A percentile compares a stretch with the other conserved stretches of the same genome.
These are phyloP conservation scores for Mactromeris polynyma DNA, from an alignment of 2,888 invertebrate genomes.

Conservation along the genomic window DNA sequence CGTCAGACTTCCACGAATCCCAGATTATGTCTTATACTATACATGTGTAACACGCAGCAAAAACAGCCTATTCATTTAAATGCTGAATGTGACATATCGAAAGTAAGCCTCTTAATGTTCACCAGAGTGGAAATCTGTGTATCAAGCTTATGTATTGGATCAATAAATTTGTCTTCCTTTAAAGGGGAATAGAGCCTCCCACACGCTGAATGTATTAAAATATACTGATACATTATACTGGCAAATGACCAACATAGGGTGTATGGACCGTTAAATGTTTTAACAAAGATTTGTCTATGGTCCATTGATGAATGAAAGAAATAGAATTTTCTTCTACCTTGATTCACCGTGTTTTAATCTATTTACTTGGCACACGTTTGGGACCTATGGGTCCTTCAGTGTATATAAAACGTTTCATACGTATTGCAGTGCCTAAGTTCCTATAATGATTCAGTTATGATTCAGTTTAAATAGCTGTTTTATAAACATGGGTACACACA, in stretches of 20 bases:
- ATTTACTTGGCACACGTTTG: not conserved
- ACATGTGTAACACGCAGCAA: not conserved
- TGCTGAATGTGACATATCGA: not conserved
- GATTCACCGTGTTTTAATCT: not conserved
- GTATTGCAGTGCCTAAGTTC: not conserved
- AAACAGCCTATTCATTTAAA: not conserved
- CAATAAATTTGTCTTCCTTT: slow-evolving; percentile 1
- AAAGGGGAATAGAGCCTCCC: not conserved
- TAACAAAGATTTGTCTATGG: not conserved
- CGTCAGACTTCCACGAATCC: not conserved
- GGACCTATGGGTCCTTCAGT: not conserved
- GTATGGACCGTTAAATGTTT: slow-evolving; percentile 5
- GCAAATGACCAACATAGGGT: not conserved
- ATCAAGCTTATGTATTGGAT: not conserved
- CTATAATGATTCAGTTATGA: slow-evolving; percentile 1
- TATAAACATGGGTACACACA: not conserved
- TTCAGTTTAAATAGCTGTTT: slow-evolving; percentile 2
- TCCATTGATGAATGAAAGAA: slow-evolving; percentile 6
- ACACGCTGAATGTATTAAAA: not conserved
- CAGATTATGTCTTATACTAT: not conserved
- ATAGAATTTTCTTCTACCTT: not conserved
- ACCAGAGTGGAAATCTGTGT: not conserved
- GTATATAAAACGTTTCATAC: not conserved
- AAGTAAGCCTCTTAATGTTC: not conserved
- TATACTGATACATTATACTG: not conserved